Evolutionary conservation across 1,140 invertebrate species (phyloP).

Genomic region (Caerostris darwini): DNA sequence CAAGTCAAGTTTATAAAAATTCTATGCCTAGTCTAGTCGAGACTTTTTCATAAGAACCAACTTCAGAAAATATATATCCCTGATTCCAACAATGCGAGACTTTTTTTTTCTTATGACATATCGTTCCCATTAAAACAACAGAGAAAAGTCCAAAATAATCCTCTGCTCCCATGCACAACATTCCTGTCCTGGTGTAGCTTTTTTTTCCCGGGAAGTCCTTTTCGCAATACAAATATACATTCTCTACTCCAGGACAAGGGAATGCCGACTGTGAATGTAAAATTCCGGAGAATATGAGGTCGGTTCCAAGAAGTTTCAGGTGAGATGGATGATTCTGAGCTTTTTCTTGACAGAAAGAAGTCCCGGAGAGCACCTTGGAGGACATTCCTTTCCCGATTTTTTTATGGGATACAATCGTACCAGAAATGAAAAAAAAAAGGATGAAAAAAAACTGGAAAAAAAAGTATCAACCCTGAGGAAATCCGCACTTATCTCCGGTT

Average conservation of each 20-base stretch:
- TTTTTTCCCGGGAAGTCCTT: neutral
- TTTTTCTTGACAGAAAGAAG: slow-evolving; percentile 64
- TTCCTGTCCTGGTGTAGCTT: neutral
- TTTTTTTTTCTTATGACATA: neutral
- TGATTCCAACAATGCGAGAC: neutral
- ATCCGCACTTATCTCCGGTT: slow-evolving; percentile 68
- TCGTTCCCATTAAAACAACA: neutral
- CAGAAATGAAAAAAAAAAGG: slow-evolving; percentile 30
- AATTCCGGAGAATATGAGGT: slow-evolving; percentile 32
- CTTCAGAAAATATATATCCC: neutral
- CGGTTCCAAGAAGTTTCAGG: neutral
- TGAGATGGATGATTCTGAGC: slow-evolving; percentile 54
- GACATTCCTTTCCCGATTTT: slow-evolving; percentile 48
- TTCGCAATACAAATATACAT: neutral
- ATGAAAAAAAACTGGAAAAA: slow-evolving; percentile 13
- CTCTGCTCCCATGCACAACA: neutral
- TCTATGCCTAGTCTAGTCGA: too few species aligned
- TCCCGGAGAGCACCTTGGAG: slow-evolving; percentile 5
- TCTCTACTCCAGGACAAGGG: neutral
- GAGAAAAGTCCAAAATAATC: neutral
- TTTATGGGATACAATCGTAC: slow-evolving; percentile 19
- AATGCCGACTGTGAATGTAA: slow-evolving; percentile 12
- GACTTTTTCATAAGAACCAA: neutral
- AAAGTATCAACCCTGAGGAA: slow-evolving; percentile 43
- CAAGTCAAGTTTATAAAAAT: too few species aligned